phyloP scores from a whole-genome alignment of 2,888 invertebrate species.

The Synanthedon vespiformis region DNA sequence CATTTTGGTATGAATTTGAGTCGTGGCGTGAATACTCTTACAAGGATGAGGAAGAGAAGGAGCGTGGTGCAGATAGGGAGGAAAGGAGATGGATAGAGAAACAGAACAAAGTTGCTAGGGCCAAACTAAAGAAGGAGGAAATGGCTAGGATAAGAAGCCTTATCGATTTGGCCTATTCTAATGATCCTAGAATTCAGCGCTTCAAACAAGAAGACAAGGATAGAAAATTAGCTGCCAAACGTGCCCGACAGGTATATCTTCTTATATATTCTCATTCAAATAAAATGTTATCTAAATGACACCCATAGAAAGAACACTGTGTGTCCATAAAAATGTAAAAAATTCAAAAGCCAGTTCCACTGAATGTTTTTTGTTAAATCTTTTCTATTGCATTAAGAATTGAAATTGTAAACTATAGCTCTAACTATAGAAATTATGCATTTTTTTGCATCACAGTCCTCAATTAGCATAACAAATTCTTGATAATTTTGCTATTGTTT shows the following conservation, averaged over 20 bases:
- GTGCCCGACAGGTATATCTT: constrained; percentile 78
- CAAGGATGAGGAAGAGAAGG: constrained; percentile 98
- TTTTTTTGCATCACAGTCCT: too few species aligned
- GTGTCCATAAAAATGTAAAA: too few species aligned
- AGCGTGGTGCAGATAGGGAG: constrained; percentile 95
- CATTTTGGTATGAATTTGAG: constrained; percentile 98
- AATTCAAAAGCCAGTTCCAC: too few species aligned
- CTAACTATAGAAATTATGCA: too few species aligned
- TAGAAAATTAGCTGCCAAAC: constrained; percentile 87
- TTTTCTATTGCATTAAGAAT: too few species aligned
- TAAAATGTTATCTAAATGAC: too few species aligned
- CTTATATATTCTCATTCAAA: background rate
- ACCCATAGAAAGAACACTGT: too few species aligned
- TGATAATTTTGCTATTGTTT: too few species aligned
- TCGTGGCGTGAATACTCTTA: constrained; percentile 99
- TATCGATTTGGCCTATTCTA: constrained; percentile 93
- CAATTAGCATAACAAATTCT: too few species aligned
- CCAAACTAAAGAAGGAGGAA: constrained; percentile 97
- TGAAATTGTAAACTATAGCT: too few species aligned
- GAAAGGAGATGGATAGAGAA: constrained; percentile 98
- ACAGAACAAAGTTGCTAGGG: constrained; percentile 93
- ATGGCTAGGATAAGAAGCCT: constrained; percentile 90
- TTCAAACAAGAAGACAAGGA: constrained; percentile 96
- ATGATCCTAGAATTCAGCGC: constrained; percentile 92
- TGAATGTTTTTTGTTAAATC: too few species aligned